phyloP scores from a whole-genome alignment of 2,888 invertebrate genomes.

The Leucophora obtusa region DNA sequence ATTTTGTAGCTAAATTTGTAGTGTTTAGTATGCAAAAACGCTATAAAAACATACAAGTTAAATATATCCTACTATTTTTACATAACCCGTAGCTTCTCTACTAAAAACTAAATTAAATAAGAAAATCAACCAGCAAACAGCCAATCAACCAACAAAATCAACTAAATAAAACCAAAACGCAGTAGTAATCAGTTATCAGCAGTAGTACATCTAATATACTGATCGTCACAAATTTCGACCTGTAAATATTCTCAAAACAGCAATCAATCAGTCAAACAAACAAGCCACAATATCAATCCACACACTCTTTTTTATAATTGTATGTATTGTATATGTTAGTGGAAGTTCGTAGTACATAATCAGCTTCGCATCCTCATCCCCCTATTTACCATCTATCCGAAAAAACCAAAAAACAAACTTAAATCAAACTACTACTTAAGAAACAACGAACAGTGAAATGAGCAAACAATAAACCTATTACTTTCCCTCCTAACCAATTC shows the following conservation, averaged over 20 bases:
- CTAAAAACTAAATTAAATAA: conserved; percentile 54
- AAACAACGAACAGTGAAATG: not conserved
- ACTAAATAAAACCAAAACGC: conserved; percentile 39
- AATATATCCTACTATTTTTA: conserved; percentile 49
- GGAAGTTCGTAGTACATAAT: conserved; percentile 70
- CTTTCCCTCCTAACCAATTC: not conserved
- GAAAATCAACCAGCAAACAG: conserved; percentile 56
- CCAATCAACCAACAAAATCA: conserved; percentile 59
- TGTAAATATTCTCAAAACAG: conserved; percentile 70
- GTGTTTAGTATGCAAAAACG: conserved; percentile 66
- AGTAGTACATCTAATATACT: conserved; percentile 54
- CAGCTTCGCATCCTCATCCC: conserved; percentile 75
- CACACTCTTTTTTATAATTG: conserved; percentile 47
- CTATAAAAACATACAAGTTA: conserved; percentile 42
- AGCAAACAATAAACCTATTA: not conserved
- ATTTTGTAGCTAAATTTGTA: conserved; percentile 62
- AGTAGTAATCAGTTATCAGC: conserved; percentile 60
- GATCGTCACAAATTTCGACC: conserved; percentile 65
- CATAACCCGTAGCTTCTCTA: conserved; percentile 62
- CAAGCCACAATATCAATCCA: conserved; percentile 58
- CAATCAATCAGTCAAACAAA: conserved; percentile 55
- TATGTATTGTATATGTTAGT: conserved; percentile 65
- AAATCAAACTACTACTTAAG: not conserved
- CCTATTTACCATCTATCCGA: conserved; percentile 57
- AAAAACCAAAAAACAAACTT: not conserved